A percentile compares a stretch with the other conserved stretches of the same genome.
Conservation (phyloP, 30 jellyfish, hydroid and myxozoan genomes). For the Sanderia malayensis region DNA sequence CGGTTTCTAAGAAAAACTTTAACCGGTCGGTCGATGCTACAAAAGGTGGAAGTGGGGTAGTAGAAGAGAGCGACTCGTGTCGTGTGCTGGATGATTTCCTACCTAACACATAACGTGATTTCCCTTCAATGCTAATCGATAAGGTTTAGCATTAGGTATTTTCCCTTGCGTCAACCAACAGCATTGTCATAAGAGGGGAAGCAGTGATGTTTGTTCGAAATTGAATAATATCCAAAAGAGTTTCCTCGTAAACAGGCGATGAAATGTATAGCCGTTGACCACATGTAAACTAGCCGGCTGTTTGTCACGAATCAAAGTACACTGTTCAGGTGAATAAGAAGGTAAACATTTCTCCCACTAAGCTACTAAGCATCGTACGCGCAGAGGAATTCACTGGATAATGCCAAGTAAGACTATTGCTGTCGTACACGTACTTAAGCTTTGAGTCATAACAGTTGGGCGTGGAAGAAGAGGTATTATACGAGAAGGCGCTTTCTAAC, state of each 20-base stretch:
- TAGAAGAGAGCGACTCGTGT: slow-evolving; percentile 22
- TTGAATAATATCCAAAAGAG: slow-evolving; percentile 25
- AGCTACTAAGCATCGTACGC: neutral
- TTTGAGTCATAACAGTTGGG: neutral
- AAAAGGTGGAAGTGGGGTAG: slow-evolving; percentile 42
- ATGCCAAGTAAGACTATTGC: too few relatives aligned
- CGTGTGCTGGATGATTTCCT: slow-evolving; percentile 63
- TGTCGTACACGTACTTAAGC: too few relatives aligned
- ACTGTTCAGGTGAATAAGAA: neutral
- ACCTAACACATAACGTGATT: slow-evolving; percentile 52
- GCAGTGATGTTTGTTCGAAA: slow-evolving; percentile 17
- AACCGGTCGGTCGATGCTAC: slow-evolving; percentile 33
- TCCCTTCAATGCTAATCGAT: slow-evolving; percentile 43
- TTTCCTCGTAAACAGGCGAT: slow-evolving; percentile 42
- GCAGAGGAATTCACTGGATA: too few relatives aligned
- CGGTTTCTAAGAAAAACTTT: slow-evolving; percentile 15
- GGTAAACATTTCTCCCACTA: neutral
- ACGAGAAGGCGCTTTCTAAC: too few relatives aligned
- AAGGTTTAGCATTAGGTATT: slow-evolving; percentile 18
- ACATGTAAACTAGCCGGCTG: slow-evolving; percentile 11
- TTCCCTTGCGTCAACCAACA: too few relatives aligned
- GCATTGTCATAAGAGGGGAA: slow-evolving; percentile 40
- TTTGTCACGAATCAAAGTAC: slow-evolving; percentile 2
- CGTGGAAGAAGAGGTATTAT: too few relatives aligned
- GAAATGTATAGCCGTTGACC: slow-evolving; percentile 23